Percentiles rank a stretch among this genome's conserved stretches.
phyloP scores from a whole-genome alignment of 2,113 vertebrate genomes.

The Eptatretus burgeri region DNA sequence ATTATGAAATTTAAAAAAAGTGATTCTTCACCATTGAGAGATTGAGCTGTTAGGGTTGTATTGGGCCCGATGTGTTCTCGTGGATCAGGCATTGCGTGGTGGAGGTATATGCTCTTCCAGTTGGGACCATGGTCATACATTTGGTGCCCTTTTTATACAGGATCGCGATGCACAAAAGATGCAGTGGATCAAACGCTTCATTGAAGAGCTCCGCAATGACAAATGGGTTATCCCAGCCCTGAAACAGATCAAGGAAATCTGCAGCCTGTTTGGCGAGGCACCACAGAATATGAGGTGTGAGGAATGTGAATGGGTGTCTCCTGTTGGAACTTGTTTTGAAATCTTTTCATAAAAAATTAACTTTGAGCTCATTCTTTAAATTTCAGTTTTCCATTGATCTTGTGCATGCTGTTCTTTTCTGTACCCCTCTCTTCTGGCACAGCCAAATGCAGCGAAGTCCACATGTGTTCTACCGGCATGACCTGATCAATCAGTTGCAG shows the following conservation, averaged over 20 bases:
- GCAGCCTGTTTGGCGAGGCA: conserved; percentile 95
- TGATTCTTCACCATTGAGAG: too few relatives aligned
- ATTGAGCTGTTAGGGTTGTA: too few relatives aligned
- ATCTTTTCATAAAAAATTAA: too few relatives aligned
- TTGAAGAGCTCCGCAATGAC: conserved; percentile 95
- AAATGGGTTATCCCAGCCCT: conserved; percentile 98
- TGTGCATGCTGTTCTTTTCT: too few relatives aligned
- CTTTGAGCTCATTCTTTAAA: too few relatives aligned
- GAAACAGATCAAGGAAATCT: conserved; percentile 97
- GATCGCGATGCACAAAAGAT: conserved; percentile 96
- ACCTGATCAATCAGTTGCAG: conserved; percentile 97
- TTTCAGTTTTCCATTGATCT: too few relatives aligned
- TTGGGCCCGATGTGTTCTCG: too few relatives aligned
- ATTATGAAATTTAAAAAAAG: too few relatives aligned
- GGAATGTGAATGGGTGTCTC: too few relatives aligned
- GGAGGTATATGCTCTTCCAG: too few relatives aligned
- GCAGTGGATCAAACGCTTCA: conserved; percentile 97
- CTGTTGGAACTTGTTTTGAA: too few relatives aligned
- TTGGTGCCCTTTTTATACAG: conserved; percentile 20
- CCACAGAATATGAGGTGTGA: conserved; percentile 82
- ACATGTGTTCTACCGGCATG: conserved; percentile 92
- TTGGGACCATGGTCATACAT: neutral
- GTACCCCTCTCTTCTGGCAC: neutral
- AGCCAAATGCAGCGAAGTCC: conserved; percentile 95
- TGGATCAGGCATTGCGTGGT: too few relatives aligned